Base-by-base conservation (phyloP, 2,888 invertebrate species). In the Apotomis betuletana region DNA sequence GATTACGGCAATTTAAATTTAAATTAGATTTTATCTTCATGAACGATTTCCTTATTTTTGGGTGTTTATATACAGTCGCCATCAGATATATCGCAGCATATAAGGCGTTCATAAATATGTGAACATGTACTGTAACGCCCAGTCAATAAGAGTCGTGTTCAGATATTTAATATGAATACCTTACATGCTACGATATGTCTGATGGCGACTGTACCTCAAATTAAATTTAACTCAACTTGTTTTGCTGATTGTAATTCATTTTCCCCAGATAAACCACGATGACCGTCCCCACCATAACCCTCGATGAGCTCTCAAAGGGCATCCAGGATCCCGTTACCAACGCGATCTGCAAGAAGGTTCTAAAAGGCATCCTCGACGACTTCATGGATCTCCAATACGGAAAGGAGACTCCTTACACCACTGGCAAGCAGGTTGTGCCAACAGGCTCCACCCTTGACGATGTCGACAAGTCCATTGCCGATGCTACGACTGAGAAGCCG, bases 341-440 rank as follows among this genome's bases (percentile, higher is more conserved):
- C 4, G 73, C 78, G 0, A 82, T 77, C 54, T 79, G 87, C 2
- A 86, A 86, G 79, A 91, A 86, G 73, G 88, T 90, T 60, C 81
- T 91, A 10, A 88, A 87, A 80, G 88, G 90, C 2, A 75, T 92
- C 9, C 81, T 92, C 0, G 90, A 91, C 54, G 92, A 92, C 75
- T 90, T 80, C 79, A 91, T 92, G 92, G 91, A 91, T 73, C 80
- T 92, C 0, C 88, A 88, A 41, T 91, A 87, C 58, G 88, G 82
- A 0, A 90, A 89, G 73, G 86, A 86, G 64, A 92, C 91, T 4
- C 89, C 89, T 0, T 92, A 90, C 79, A 92, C 92, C 0, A 91
- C 90, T 1, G 92, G 92, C 4, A 83, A 91, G 74, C 86, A 85
- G 65, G 86, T 92, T 0, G 13, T 92, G 0, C 92, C 92, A 0